These are phyloP conservation scores for Octopus sinensis DNA, from an alignment of 1,140 invertebrate genomes.

Conservation along the genomic window DNA sequence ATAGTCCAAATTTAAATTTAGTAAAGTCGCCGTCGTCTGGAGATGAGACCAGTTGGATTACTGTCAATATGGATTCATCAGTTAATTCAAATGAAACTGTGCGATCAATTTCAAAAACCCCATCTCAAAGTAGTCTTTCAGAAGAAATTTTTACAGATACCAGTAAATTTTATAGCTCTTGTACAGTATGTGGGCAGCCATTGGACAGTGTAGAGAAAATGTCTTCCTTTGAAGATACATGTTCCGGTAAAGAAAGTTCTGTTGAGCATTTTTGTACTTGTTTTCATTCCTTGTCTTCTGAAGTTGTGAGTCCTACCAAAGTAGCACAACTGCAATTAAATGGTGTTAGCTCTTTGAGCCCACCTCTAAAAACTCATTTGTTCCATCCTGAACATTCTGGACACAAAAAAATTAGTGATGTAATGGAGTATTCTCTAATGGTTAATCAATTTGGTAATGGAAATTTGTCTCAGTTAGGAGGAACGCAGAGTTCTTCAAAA, in stretches of 20 bases:
- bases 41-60: not conserved
- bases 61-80: not conserved
- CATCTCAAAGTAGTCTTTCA: not conserved
- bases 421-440: conserved; percentile 12
- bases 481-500: not conserved
- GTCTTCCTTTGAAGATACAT: not conserved
- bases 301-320: not conserved
- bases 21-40: not conserved
- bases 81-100: not conserved
- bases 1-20: not conserved
- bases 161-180: not conserved
- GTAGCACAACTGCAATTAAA: not conserved
- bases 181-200: not conserved
- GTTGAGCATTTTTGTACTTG: not conserved
- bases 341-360: not conserved
- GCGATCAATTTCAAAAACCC: not conserved
- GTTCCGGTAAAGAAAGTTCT: not conserved
- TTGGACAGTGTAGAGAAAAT: not conserved
- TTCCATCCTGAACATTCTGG: not conserved
- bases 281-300: not conserved
- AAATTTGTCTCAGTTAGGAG: not conserved
- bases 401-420: not conserved
- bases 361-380: not conserved
- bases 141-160: not conserved
- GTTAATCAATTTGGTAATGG: not conserved